Percentiles rank a stretch among this genome's conserved stretches.
Conservation (phyloP, 2,113 vertebrate genomes). For the Thomomys bottae region DNA sequence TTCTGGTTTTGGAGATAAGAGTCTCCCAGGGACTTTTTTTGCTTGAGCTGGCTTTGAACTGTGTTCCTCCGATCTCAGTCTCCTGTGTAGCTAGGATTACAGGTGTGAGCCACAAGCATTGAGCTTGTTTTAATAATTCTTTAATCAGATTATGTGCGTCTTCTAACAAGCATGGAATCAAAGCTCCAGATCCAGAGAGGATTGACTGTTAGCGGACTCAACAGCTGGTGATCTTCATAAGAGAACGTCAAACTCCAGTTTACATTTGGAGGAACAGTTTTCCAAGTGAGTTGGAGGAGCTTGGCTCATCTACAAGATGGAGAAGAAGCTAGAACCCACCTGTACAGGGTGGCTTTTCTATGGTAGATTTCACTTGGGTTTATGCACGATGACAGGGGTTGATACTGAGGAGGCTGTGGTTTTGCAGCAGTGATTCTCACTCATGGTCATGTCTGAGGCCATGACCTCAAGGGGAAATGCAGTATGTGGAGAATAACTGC, state of each 20-base stretch:
- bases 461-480: neutral
- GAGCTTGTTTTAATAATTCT: neutral
- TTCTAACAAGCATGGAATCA: neutral
- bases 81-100: too few species aligned
- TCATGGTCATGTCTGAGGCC: neutral
- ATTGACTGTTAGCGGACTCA: too few species aligned
- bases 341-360: neutral
- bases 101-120: too few species aligned
- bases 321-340: neutral
- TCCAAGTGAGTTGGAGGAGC: neutral
- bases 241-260: neutral
- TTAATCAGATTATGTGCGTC: neutral
- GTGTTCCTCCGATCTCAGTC: too few species aligned
- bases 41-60: too few species aligned
- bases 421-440: neutral
- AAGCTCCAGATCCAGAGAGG: neutral
- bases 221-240: neutral
- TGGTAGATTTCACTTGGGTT: neutral
- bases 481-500: neutral
- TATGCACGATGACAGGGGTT: neutral
- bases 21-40: too few species aligned
- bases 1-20: too few species aligned
- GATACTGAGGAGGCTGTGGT: neutral
- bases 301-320: neutral
- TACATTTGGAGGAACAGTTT: neutral